A percentile compares a stretch with the other conserved stretches of the same genome.
These are phyloP conservation scores for Lomographa bimaculata DNA, from an alignment of 2,888 invertebrate genomes.

Conservation along the genomic window DNA sequence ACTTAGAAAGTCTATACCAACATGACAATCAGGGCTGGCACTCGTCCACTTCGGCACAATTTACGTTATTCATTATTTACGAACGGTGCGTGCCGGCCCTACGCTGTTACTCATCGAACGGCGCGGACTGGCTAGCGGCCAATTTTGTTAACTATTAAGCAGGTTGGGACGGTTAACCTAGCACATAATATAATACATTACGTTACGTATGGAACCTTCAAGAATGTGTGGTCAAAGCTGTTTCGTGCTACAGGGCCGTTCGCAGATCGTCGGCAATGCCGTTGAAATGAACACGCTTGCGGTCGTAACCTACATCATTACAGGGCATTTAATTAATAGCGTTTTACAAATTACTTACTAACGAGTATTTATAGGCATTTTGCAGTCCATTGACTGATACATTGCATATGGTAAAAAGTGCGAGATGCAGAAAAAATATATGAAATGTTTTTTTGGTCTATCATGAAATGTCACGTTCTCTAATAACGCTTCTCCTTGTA, in stretches of 20 bases:
- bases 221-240: conserved; percentile 17
- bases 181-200: conserved; percentile 11
- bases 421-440: no score
- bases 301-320: neutral
- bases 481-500: no score
- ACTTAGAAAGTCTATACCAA: no score
- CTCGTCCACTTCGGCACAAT: conserved; percentile 13
- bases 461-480: no score
- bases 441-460: no score
- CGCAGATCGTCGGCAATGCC: conserved; percentile 1
- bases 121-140: conserved; percentile 19
- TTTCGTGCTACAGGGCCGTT: conserved; percentile 11
- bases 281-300: conserved; percentile 1
- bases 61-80: conserved; percentile 21
- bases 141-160: conserved; percentile 32
- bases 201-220: conserved; percentile 11
- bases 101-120: conserved; percentile 26
- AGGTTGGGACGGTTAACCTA: conserved; percentile 21
- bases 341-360: neutral
- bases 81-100: conserved; percentile 13
- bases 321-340: neutral
- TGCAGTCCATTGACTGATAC: no score
- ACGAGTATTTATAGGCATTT: no score
- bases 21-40: conserved; percentile 21
- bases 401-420: no score